phyloP scores from a whole-genome alignment of 2,888 invertebrate genomes.

The Pseudolycoriella hygida region DNA sequence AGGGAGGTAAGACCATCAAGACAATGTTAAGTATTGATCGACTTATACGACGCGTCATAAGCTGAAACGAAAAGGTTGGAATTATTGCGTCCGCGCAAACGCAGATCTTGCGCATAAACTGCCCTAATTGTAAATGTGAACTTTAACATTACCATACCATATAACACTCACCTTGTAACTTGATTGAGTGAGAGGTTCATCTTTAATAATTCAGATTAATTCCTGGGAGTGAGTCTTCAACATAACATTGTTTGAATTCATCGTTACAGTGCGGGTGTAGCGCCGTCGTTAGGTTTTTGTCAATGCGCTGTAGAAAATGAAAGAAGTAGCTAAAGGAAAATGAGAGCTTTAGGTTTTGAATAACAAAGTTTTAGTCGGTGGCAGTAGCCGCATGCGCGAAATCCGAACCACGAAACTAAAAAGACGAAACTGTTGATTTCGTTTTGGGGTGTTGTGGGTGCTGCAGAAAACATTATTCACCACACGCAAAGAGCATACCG shows the following conservation, averaged over 20 bases:
- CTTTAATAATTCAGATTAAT: neutral
- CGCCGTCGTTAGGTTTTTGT: no score
- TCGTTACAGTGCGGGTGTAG: no score
- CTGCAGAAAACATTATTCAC: constrained; percentile 39
- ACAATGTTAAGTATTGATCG: no score
- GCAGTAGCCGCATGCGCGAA: constrained; percentile 22
- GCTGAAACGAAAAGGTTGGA: no score
- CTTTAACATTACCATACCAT: neutral
- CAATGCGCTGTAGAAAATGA: constrained; percentile 1
- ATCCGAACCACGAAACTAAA: constrained; percentile 41
- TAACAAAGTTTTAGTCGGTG: constrained; percentile 18
- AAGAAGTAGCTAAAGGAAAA: constrained; percentile 8
- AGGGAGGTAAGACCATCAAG: no score
- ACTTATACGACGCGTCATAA: no score
- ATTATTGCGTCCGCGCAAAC: no score
- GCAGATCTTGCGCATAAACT: neutral
- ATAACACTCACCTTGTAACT: neutral
- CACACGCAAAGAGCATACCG: constrained; percentile 38
- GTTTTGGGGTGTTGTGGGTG: constrained; percentile 38
- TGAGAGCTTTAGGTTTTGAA: constrained; percentile 21
- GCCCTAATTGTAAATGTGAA: neutral
- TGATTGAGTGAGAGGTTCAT: neutral
- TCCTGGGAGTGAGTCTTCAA: no score
- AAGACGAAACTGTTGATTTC: constrained; percentile 39
- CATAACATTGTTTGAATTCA: neutral